Base-by-base conservation (phyloP, 2,797 vertebrate genomes). In the Helarctos malayanus region DNA sequence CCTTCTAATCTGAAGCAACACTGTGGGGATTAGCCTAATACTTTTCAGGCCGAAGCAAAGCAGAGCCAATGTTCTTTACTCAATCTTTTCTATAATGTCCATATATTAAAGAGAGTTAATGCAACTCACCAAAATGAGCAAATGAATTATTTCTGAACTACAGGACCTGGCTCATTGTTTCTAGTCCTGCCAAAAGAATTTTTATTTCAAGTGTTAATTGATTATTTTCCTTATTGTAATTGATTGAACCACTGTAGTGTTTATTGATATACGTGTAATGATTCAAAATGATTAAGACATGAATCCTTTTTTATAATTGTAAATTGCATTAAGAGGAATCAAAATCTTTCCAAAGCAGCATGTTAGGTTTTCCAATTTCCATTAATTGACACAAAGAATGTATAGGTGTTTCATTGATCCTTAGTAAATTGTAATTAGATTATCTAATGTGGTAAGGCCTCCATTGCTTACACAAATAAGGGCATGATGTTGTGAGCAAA, bases 131-230 rank as follows among this genome's bases (percentile, higher is more conserved):
- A 35, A 94, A 93, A 82, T 71, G 63, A 63, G 7, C 18, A 85
- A 15, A n/a, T 84, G 49, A 54, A 21, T 87, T 56, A 41, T 68
- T 92, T 91, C 27, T 81, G 82, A 59, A 95, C 16, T 11, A 23
- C 18, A 18, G 1, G 38, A 54, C 27, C 7, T 49, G 18, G 14
- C 19, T 15, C 10, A 69, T 87, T 65, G 21, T 89, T 92, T 63
- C 45, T 19, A 79, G 6, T 38, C 13, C 49, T 94, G 35, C 25
- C 79, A 92, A 78, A 78, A 90, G 6, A n/a, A 21, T 76, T 84
- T 95, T 95, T 49, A 49, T 76, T 83, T 92, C 76, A 79, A 78
- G 4, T 94, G 18, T 61, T 52, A 89, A 86, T 78, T 82, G 41
- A 80, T 90, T 13, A 3, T 69, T 91, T 91, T 14, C 78, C 45